Percentiles rank a stretch among this genome's conserved stretches.
Evolutionary conservation across 2,888 invertebrate genomes (phyloP).

Genomic region (Fragum fragum): DNA sequence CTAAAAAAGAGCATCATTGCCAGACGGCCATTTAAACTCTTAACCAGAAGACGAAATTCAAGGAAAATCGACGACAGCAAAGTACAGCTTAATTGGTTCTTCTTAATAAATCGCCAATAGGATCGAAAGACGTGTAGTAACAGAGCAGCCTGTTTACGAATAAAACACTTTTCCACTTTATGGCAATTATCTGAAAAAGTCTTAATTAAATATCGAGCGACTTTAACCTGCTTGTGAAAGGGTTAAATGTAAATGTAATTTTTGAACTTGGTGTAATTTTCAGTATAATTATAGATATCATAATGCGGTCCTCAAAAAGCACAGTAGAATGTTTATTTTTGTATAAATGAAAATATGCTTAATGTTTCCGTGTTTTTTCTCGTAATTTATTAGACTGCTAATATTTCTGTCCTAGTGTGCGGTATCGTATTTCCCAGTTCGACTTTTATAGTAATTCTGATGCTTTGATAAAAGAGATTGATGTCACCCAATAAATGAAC

Average conservation of each 20-base stretch:
- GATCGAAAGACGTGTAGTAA: too few relatives aligned
- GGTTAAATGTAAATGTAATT: neutral
- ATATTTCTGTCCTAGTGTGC: slow-evolving; percentile 40
- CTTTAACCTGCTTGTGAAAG: neutral
- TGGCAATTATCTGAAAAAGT: too few relatives aligned
- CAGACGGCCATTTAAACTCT: slow-evolving; percentile 21
- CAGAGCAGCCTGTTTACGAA: too few relatives aligned
- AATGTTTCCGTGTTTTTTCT: neutral
- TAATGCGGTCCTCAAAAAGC: slow-evolving; percentile 5
- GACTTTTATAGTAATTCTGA: too few relatives aligned
- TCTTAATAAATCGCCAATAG: too few relatives aligned
- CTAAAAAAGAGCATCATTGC: slow-evolving; percentile 18
- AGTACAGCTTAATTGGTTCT: too few relatives aligned
- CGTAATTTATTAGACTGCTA: slow-evolving; percentile 28
- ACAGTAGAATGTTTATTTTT: neutral
- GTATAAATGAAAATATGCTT: slow-evolving; percentile 13
- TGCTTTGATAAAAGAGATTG: too few relatives aligned
- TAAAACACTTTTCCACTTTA: too few relatives aligned
- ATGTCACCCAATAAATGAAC: too few relatives aligned
- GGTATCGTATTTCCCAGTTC: slow-evolving; percentile 42
- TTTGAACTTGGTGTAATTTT: slow-evolving; percentile 5
- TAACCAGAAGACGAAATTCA: neutral
- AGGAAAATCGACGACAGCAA: too few relatives aligned
- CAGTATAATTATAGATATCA: slow-evolving; percentile 25
- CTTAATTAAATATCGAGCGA: too few relatives aligned